phyloP scores from a whole-genome alignment of 2,113 vertebrate genomes.

The human (Homo sapiens) region DNA sequence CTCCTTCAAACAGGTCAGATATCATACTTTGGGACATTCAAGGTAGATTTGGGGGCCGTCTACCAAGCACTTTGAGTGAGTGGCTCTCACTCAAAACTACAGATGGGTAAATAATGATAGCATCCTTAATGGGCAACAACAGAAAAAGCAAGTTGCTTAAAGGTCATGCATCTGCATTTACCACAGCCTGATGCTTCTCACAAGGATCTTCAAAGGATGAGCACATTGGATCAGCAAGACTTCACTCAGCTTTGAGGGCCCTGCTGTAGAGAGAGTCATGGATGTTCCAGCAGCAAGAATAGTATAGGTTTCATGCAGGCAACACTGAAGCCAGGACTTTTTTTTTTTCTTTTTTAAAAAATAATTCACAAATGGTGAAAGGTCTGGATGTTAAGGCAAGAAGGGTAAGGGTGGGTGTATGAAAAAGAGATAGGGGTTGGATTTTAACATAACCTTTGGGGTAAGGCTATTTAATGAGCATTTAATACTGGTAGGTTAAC shows the following conservation, averaged over 20 bases:
- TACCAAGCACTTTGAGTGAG: neutral
- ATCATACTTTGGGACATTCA: neutral
- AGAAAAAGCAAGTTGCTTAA: slow-evolving; percentile 70
- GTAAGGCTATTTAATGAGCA: slow-evolving; percentile 20
- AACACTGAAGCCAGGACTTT: neutral
- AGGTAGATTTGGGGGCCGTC: neutral
- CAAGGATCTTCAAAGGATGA: slow-evolving; percentile 70
- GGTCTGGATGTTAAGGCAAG: slow-evolving; percentile 40
- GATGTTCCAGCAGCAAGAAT: slow-evolving; percentile 70
- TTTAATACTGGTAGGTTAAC: slow-evolving; percentile 33
- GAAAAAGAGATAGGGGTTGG: neutral
- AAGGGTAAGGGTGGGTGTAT: neutral
- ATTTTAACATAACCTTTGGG: slow-evolving; percentile 47
- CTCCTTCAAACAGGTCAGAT: neutral
- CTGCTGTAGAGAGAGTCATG: slow-evolving; percentile 74
- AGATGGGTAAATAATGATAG: slow-evolving; percentile 44
- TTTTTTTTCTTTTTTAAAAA: neutral
- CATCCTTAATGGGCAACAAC: slow-evolving; percentile 56
- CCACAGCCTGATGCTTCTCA: slow-evolving; percentile 71
- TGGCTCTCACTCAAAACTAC: slow-evolving; percentile 31
- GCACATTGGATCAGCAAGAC: slow-evolving; percentile 74
- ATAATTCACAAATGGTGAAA: slow-evolving; percentile 54
- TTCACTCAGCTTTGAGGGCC: slow-evolving; percentile 76
- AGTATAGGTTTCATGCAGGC: slow-evolving; percentile 65
- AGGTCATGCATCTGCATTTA: slow-evolving; percentile 72